A percentile compares a stretch with the other conserved stretches of the same genome.
These are phyloP conservation scores for Drosophila novamexicana DNA, from an alignment of 1,140 invertebrate species.

Conservation along the genomic window DNA sequence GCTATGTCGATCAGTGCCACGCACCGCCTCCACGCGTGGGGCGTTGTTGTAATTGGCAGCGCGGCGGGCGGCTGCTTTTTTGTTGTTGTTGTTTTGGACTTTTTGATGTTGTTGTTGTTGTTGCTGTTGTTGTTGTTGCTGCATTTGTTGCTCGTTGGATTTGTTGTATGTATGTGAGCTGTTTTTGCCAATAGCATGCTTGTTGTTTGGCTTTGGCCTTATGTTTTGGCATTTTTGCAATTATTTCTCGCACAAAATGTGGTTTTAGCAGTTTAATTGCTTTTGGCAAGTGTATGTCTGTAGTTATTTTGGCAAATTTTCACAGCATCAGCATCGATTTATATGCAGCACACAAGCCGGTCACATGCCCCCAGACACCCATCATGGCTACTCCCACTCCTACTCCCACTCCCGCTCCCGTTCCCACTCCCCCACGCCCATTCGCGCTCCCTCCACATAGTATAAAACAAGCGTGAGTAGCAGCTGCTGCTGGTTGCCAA, in stretches of 20 bases:
- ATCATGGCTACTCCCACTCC: background rate
- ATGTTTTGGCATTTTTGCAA: slow-evolving; percentile 83
- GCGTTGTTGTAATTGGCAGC: slow-evolving; percentile 49
- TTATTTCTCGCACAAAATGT: slow-evolving; percentile 83
- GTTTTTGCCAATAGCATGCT: slow-evolving; percentile 55
- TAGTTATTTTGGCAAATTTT: slow-evolving; percentile 82
- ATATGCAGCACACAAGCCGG: slow-evolving; percentile 71
- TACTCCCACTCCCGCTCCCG: too few species aligned
- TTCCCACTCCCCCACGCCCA: background rate
- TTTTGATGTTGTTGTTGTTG: slow-evolving; percentile 13
- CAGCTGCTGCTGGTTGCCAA: slow-evolving; percentile 68
- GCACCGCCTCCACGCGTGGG: slow-evolving; percentile 11
- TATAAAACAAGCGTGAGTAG: slow-evolving; percentile 42
- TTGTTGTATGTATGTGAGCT: slow-evolving; percentile 27
- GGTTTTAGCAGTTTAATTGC: slow-evolving; percentile 83
- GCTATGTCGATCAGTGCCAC: slow-evolving; percentile 60
- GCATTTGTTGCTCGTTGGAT: background rate
- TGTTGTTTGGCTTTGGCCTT: slow-evolving; percentile 76
- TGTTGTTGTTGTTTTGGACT: slow-evolving; percentile 14
- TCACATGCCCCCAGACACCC: slow-evolving; percentile 27
- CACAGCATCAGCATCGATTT: slow-evolving; percentile 81
- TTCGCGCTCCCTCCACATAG: slow-evolving; percentile 7
- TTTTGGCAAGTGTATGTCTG: slow-evolving; percentile 72
- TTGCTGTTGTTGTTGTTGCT: slow-evolving; percentile 5
- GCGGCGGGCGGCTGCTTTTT: slow-evolving; percentile 36